A percentile compares a stretch with the other conserved stretches of the same genome.
Evolutionary conservation across 2,888 invertebrate species (phyloP).

Genomic region (Lamproptera curius): DNA sequence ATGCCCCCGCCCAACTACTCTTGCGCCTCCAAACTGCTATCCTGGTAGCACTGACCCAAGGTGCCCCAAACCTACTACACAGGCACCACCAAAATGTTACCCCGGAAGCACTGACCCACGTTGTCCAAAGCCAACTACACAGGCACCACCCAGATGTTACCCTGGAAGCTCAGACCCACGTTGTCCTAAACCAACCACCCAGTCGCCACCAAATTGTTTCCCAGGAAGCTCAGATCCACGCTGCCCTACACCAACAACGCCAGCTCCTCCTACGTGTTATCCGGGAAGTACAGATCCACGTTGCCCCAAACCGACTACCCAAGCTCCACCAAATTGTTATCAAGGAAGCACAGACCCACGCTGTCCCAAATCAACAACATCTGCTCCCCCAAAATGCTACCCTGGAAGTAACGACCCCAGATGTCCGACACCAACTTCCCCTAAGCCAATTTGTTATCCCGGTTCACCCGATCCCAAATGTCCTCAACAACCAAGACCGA

Average conservation of each 20-base stretch:
- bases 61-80: conserved; percentile 30
- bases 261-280: conserved; percentile 23
- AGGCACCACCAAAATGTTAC: conserved; percentile 27
- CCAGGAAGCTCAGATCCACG: background rate
- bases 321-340: conserved; percentile 56
- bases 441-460: conserved; percentile 29
- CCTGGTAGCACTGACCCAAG: conserved; percentile 28
- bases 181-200: conserved; percentile 29
- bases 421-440: conserved; percentile 30
- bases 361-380: conserved; percentile 53
- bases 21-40: conserved; percentile 30
- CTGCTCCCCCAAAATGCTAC: conserved; percentile 35
- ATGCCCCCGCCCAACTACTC: conserved; percentile 32
- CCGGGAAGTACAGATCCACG: conserved; percentile 34
- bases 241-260: background rate
- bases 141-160: conserved; percentile 20
- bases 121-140: conserved; percentile 24
- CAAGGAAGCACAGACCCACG: conserved; percentile 59
- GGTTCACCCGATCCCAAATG: conserved; percentile 40
- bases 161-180: conserved; percentile 17
- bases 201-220: conserved; percentile 16
- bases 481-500: conserved; percentile 41
- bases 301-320: conserved; percentile 28
- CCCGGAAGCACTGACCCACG: conserved; percentile 39
- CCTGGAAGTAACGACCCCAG: conserved; percentile 49